Evolutionary conservation across 2,113 vertebrate species (phyloP), one percentile per base, ranked within the genome.

Genomic region (Galemys pyrenaicus): DNA sequence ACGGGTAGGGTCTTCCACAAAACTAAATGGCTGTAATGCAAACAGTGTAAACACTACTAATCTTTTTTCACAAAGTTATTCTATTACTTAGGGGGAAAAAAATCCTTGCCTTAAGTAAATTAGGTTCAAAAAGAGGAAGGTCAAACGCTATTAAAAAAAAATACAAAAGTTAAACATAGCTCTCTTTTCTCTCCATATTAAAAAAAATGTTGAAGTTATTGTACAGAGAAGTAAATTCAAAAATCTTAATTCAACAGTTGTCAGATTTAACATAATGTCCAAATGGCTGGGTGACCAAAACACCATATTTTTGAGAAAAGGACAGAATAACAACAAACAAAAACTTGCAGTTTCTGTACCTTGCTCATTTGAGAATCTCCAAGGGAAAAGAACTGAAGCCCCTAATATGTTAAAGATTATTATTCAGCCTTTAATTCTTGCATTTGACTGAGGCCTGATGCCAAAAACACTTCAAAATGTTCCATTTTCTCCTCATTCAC

Each of bases 401-500:
- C 24, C 15, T 37, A 60, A 82, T 75, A 39, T 62, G 19, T 49
- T 68, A 70, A 51, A 62, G 1, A 71, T 58, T 83, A 64, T 83
- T 86, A 11, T 67, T 82, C 37, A 28, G 22, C 12, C 77, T 84
- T 85, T 39, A 49, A 58, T 49, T 88, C n/a, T 81, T 70, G 49
- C 20, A 22, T 85, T 70, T 51, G 44, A 60, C 51, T 65, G 37
- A 28, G 26, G 8, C 16, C 16, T 85, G 67, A 89, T 91, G 37
- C 83, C 62, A 78, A 58, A 91, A 68, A 4, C 19, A 46, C 60
- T 77, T 67, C 30, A 60, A 96, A 82, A n/a, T 44, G 65, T 67
- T 44, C 67, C 37, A 75, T 78, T 89, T 89, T 80, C 78, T 70
- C 51, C 37, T 62, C 82, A 80, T 64, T 94, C 56, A 35, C 60